Evolutionary conservation across 2,797 vertebrate genomes (phyloP).

Genomic region (Peromyscus aztecus): DNA sequence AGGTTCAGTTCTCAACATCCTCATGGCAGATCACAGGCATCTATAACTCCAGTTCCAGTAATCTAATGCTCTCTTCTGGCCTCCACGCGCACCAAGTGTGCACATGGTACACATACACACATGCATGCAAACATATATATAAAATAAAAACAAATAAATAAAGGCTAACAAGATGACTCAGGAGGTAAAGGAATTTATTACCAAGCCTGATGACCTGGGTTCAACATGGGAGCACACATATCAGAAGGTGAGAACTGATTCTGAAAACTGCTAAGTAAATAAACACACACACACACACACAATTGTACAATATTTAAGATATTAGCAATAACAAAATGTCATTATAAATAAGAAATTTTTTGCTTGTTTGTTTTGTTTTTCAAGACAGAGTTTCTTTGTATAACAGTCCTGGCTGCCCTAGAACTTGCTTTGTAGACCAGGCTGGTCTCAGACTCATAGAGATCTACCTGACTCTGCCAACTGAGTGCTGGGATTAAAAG

Average conservation of each 20-base stretch:
- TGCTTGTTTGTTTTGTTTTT: neutral
- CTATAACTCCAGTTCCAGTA: neutral
- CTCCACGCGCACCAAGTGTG: neutral
- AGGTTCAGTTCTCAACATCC: neutral
- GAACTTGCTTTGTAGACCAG: neutral
- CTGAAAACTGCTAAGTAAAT: neutral
- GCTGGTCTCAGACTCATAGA: neutral
- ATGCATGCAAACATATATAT: neutral
- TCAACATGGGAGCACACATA: neutral
- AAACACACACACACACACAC: too few species aligned
- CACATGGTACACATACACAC: neutral
- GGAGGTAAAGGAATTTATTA: neutral
- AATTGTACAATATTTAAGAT: neutral
- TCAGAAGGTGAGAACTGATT: neutral
- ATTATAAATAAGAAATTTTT: constrained; percentile 6
- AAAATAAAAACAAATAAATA: neutral
- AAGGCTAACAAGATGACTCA: neutral
- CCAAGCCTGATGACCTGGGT: neutral
- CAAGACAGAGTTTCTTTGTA: neutral
- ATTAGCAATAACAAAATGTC: constrained; percentile 4
- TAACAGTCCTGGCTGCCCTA: neutral
- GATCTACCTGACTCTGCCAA: neutral
- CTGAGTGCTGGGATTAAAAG: neutral
- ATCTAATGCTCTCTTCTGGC: neutral
- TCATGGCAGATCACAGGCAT: neutral